These are phyloP conservation scores for Acleris cristana DNA, from an alignment of 2,888 invertebrate species.

Conservation along the genomic window DNA sequence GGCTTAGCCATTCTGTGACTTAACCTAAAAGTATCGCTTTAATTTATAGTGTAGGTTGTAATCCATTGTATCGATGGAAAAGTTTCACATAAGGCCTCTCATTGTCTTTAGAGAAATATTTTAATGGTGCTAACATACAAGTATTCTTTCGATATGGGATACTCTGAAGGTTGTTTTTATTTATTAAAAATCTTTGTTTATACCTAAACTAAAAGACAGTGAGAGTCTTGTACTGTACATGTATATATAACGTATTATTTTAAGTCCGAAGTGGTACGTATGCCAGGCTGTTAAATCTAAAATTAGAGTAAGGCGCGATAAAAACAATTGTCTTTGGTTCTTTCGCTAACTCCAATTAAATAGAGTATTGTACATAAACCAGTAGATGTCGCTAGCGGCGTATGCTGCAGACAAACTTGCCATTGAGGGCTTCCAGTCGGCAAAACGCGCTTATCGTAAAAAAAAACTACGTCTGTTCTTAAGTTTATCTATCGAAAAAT, in stretches of 20 bases:
- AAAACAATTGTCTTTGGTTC: conserved; percentile 52
- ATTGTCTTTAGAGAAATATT: conserved; percentile 61
- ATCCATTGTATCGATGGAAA: conserved; percentile 72
- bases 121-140: conserved; percentile 68
- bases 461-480: too few species aligned
- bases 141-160: conserved; percentile 43
- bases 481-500: too few species aligned
- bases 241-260: conserved; percentile 45
- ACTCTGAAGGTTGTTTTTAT: conserved; percentile 55
- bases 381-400: conserved; percentile 8
- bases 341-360: conserved; percentile 27
- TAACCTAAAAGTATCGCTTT: conserved; percentile 65
- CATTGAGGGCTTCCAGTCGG: background rate
- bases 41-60: conserved; percentile 71
- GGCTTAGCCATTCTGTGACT: conserved; percentile 66
- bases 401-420: background rate
- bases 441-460: too few species aligned
- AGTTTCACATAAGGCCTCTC: conserved; percentile 73
- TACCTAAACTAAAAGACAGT: conserved; percentile 58
- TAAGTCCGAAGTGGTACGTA: conserved; percentile 60
- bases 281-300: conserved; percentile 69
- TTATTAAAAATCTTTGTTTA: conserved; percentile 44
- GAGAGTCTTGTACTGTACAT: conserved; percentile 69
- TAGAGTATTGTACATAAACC: background rate
- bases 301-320: conserved; percentile 59